These are phyloP conservation scores for Apistogramma diplotaenia DNA, from an alignment of 2,113 vertebrate genomes.

Conservation along the genomic window DNA sequence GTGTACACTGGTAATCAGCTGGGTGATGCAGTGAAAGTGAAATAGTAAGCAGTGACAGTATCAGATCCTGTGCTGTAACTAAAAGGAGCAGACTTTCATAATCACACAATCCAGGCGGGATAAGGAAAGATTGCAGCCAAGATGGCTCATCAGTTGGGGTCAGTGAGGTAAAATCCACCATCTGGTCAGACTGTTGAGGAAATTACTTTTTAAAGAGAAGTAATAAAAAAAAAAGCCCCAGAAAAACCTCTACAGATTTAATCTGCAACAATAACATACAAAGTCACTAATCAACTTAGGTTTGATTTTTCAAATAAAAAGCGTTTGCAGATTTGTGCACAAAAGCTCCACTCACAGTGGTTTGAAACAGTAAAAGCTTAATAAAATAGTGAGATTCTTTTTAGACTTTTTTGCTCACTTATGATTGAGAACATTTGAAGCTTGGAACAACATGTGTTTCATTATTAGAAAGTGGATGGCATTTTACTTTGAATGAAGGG, in stretches of 20 bases:
- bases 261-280: not conserved
- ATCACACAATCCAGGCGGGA: not conserved
- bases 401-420: not conserved
- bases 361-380: not conserved
- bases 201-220: not conserved
- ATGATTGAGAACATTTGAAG: not conserved
- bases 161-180: constrained; percentile 9
- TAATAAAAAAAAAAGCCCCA: not conserved
- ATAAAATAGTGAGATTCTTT: not conserved
- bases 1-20: not conserved
- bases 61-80: constrained; percentile 1
- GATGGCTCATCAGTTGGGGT: constrained; percentile 13
- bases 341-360: not conserved
- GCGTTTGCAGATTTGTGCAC: not conserved
- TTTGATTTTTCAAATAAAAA: not conserved
- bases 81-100: not conserved
- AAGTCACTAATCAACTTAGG: not conserved
- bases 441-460: not conserved
- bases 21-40: not conserved
- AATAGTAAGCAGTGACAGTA: not conserved
- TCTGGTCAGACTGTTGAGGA: constrained; percentile 14
- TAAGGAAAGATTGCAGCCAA: constrained; percentile 6
- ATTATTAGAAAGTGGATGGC: not conserved
- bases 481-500: not conserved
- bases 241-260: not conserved